Base-by-base conservation (phyloP, 2,113 vertebrate genomes). In the Mesembrinibis cayennensis region DNA sequence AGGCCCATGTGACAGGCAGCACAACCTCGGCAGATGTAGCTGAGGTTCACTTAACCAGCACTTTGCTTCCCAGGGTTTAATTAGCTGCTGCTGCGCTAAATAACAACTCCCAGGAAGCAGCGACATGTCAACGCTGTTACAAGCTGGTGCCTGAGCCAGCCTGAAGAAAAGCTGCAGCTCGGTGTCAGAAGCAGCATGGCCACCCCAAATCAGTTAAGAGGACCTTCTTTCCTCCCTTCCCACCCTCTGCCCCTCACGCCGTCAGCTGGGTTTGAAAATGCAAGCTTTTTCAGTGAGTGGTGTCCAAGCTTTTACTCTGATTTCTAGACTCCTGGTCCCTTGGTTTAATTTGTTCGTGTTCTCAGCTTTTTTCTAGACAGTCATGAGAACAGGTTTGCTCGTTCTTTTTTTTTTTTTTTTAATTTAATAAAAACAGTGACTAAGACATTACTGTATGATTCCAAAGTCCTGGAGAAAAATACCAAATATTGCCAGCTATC, bases 71-170 rank as follows among this genome's bases (percentile, higher is more conserved):
- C 71, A 23, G 17, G n/a, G 21, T 29, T 92, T 38, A 30, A 61
- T 65, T 59, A 78, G 55, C 5, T 7, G 34, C 61, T 52, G 81
- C 61, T 16, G 32, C 0, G 0, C 20, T 69, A 42, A 91, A 16
- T n/a, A 34, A 12, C 61, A 72, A 12, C 49, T 63, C 63, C 74
- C n/a, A 29, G 27, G 62, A 69, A 52, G 55, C 21, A 45, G 49
- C 0, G 2, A 8, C 76, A 47, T 1, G 0, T 14, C 17, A 42
- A 1, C 0, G 4, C 19, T 36, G 52, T 8, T 55, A 44, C 19
- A 30, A 52, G 42, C 45, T 9, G 42, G 16, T 47, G 56, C 13
- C 11, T 30, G 38, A 80, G 20, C 1, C 0, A 62, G 8, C 5
- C 27, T 26, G 18, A n/a, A 16, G 34, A 34, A 42, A 71, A 62